phyloP scores from a whole-genome alignment of 2,113 vertebrate genomes.

The Pseudorasbora parva region DNA sequence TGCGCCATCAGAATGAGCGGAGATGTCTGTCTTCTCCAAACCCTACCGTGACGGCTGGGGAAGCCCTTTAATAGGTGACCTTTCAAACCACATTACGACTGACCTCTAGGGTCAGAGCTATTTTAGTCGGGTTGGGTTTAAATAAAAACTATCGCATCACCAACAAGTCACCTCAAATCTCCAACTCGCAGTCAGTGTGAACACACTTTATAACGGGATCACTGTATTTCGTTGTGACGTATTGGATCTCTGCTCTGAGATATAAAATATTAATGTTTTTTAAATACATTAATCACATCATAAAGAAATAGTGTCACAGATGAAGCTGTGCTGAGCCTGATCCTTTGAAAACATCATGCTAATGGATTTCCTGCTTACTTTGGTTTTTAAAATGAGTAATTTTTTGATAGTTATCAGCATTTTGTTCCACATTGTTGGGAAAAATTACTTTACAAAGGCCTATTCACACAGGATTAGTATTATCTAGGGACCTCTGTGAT shows the following conservation, averaged over 20 bases:
- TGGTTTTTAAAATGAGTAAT: not conserved
- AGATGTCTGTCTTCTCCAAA: conserved; percentile 34
- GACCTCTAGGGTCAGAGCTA: not conserved
- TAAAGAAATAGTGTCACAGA: too few species aligned
- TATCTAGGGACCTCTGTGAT: too few species aligned
- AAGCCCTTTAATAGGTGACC: conserved; percentile 45
- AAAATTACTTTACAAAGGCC: too few species aligned
- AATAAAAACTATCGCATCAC: not conserved
- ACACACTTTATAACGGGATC: not conserved
- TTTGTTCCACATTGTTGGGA: not conserved
- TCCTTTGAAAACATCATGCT: not conserved
- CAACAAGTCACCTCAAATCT: not conserved
- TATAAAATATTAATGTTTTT: too few species aligned
- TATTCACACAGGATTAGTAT: too few species aligned
- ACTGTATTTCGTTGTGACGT: not conserved
- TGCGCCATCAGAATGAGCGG: conserved; percentile 25
- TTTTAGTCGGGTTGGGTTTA: conserved; percentile 5
- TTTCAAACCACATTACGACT: not conserved
- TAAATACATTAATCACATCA: too few species aligned
- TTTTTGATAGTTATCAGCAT: not conserved
- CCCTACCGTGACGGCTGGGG: conserved; percentile 2
- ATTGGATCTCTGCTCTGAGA: not conserved
- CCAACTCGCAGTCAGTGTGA: not conserved
- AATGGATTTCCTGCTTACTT: not conserved
- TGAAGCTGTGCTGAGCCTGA: too few species aligned